Conservation (phyloP, 2,888 invertebrate genomes). For the Aspidiotus rigidus region DNA sequence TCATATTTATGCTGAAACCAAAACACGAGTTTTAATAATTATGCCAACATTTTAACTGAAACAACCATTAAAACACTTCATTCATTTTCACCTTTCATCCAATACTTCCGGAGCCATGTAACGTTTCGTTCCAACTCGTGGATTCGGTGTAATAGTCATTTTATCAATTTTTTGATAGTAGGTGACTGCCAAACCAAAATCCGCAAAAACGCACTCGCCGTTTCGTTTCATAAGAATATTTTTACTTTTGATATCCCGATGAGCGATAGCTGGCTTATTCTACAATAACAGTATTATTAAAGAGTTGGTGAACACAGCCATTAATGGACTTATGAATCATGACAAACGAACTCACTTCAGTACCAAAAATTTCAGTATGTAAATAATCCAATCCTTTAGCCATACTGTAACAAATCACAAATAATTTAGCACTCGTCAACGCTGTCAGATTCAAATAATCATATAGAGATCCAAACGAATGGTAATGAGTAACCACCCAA, state of each 20-base stretch:
- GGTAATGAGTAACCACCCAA: conserved; percentile 90
- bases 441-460: conserved; percentile 71
- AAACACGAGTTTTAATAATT: not conserved
- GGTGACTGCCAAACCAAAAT: conserved; percentile 84
- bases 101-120: conserved; percentile 93
- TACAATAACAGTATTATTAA: conserved; percentile 41
- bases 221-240: conserved; percentile 86
- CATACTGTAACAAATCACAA: conserved; percentile 71
- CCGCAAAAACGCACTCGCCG: conserved; percentile 85
- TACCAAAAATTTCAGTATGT: conserved; percentile 90
- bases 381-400: conserved; percentile 82
- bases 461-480: conserved; percentile 80
- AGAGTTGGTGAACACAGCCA: not conserved
- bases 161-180: conserved; percentile 58
- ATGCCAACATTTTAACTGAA: not conserved
- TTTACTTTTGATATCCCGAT: conserved; percentile 87
- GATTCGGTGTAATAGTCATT: conserved; percentile 62
- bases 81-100: conserved; percentile 61
- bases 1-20: conserved; percentile 59
- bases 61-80: not conserved
- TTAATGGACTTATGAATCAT: not conserved
- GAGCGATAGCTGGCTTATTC: conserved; percentile 93
- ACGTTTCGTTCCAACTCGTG: conserved; percentile 80
- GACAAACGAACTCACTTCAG: conserved; percentile 53
- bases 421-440: conserved; percentile 68